These are phyloP conservation scores for Odontocolon sp. DNA, from an alignment of 2,888 invertebrate genomes.

Conservation along the genomic window DNA sequence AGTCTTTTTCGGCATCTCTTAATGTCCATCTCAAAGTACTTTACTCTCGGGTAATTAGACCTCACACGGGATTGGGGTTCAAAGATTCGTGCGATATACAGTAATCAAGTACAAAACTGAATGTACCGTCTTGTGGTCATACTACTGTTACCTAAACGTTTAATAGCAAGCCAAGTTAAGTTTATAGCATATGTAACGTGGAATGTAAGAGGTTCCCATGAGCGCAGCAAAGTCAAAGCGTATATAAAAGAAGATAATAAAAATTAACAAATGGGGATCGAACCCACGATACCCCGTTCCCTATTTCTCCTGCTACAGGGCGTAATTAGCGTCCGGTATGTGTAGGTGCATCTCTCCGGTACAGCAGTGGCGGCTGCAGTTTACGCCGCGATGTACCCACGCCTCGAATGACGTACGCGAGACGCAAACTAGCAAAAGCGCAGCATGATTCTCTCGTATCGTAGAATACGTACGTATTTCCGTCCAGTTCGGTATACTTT, in stretches of 20 bases:
- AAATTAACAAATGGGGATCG: conserved; percentile 32
- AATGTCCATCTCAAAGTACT: neutral
- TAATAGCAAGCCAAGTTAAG: neutral
- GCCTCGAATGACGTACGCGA: conserved; percentile 36
- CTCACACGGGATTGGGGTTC: neutral
- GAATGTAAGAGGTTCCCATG: conserved; percentile 46
- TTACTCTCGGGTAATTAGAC: conserved; percentile 46
- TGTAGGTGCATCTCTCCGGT: conserved; percentile 60
- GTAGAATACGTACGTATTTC: conserved; percentile 45
- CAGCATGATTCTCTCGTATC: conserved; percentile 12
- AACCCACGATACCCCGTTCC: conserved; percentile 32
- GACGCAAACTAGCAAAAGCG: neutral
- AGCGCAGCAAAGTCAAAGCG: conserved; percentile 17
- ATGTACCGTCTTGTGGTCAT: conserved; percentile 23
- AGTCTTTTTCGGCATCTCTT: conserved; percentile 4
- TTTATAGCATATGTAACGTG: no score
- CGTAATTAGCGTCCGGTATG: conserved; percentile 57
- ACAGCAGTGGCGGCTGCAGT: conserved; percentile 16
- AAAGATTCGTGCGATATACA: neutral
- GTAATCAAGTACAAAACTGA: conserved; percentile 12
- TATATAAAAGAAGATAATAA: neutral
- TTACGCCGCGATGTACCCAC: conserved; percentile 28
- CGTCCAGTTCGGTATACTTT: conserved; percentile 55
- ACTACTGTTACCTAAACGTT: conserved; percentile 39
- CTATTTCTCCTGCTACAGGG: conserved; percentile 48